phyloP scores from a whole-genome alignment of 2,888 invertebrate genomes.

The Sicus ferrugineus region DNA sequence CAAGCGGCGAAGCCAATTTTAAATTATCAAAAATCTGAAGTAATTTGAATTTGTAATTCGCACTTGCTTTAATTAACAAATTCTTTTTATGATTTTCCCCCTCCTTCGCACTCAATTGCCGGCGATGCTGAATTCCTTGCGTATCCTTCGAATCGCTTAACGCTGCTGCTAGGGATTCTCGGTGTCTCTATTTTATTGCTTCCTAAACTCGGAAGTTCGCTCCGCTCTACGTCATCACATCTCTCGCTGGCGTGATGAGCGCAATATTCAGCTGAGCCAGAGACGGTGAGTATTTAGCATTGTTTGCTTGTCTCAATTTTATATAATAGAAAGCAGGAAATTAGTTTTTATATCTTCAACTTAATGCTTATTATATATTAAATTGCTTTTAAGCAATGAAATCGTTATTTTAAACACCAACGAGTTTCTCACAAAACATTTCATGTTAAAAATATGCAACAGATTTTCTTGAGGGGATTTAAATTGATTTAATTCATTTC shows the following conservation, averaged over 20 bases:
- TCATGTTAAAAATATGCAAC: too few relatives aligned
- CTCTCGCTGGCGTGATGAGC: constrained; percentile 62
- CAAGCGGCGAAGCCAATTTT: background rate
- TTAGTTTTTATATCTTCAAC: background rate
- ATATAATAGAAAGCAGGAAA: background rate
- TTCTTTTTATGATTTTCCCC: background rate
- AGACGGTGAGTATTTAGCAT: constrained; percentile 53
- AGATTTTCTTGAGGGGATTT: too few relatives aligned
- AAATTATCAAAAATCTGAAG: background rate
- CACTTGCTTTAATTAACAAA: background rate
- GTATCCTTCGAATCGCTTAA: too few relatives aligned
- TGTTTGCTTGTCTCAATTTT: background rate
- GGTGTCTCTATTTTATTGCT: constrained; percentile 91
- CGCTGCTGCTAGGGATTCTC: constrained; percentile 78
- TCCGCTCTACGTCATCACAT: constrained; percentile 82
- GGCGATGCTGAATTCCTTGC: too few relatives aligned
- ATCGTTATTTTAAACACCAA: too few relatives aligned
- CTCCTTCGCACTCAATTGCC: too few relatives aligned
- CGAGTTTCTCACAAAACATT: too few relatives aligned
- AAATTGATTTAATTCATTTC: too few relatives aligned
- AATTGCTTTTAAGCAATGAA: too few relatives aligned
- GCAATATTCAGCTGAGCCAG: constrained; percentile 61
- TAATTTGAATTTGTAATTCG: background rate
- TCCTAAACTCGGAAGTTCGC: constrained; percentile 90
- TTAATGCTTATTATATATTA: too few relatives aligned